phyloP scores from a whole-genome alignment of 2,888 invertebrate species.

The Xanthorhoe spadicearia region DNA sequence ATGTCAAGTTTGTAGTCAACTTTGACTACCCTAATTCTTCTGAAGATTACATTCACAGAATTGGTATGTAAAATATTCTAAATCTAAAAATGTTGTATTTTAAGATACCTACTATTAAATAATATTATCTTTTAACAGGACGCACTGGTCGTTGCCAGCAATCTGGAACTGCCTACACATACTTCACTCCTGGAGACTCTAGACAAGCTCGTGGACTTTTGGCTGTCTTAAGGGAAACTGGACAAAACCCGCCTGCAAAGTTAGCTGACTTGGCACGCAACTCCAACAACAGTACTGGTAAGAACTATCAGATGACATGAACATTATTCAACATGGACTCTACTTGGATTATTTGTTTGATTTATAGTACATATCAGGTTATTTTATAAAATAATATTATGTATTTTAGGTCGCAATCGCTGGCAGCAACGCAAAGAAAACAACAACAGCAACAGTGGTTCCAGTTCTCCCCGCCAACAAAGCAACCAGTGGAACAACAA shows the following conservation, averaged over 20 bases:
- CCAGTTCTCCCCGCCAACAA: slow-evolving; percentile 80
- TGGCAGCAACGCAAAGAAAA: slow-evolving; percentile 87
- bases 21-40: slow-evolving; percentile 99
- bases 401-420: slow-evolving; percentile 80
- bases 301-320: slow-evolving; percentile 17
- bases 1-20: slow-evolving; percentile 98
- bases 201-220: slow-evolving; percentile 97
- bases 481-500: slow-evolving; percentile 83
- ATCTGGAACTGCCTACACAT: slow-evolving; percentile 97
- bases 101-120: background rate
- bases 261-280: slow-evolving; percentile 90
- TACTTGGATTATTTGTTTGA: background rate
- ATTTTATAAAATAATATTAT: background rate
- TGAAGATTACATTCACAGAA: slow-evolving; percentile 99
- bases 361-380: background rate
- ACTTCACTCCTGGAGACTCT: slow-evolving; percentile 96
- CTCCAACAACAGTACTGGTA: slow-evolving; percentile 80
- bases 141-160: slow-evolving; percentile 97
- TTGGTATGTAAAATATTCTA: slow-evolving; percentile 82
- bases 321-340: background rate
- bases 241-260: slow-evolving; percentile 92
- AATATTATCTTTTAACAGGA: slow-evolving; percentile 63
- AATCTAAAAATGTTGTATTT: background rate
- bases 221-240: slow-evolving; percentile 96
- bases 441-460: slow-evolving; percentile 73